Conservation (phyloP, 2,797 vertebrate genomes). For the Phyllotis vaccarum region DNA sequence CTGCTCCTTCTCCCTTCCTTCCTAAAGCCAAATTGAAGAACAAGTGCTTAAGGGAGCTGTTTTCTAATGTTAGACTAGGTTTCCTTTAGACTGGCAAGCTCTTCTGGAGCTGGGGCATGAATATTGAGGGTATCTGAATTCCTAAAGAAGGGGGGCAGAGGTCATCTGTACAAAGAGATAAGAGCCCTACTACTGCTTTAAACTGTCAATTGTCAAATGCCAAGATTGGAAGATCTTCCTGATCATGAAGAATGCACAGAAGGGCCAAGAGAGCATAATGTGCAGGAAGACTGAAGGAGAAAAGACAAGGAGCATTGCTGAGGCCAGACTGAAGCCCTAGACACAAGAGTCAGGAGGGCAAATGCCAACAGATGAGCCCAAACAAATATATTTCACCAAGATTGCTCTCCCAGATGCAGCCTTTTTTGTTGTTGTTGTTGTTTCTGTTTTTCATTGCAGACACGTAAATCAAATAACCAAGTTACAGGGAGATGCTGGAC, state of each 20-base stretch:
- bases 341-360: background rate
- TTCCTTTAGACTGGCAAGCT: conserved; percentile 16
- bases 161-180: background rate
- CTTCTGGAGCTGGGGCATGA: background rate
- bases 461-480: background rate
- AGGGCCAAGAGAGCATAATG: background rate
- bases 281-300: conserved; percentile 3
- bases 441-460: background rate
- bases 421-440: background rate
- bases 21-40: conserved; percentile 30
- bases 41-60: background rate
- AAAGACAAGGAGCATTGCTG: conserved; percentile 25
- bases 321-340: background rate
- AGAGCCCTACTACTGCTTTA: background rate
- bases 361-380: background rate
- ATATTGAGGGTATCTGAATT: conserved; percentile 23
- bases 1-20: too few species aligned
- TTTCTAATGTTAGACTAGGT: background rate
- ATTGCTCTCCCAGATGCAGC: background rate
- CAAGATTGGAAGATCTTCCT: conserved; percentile 41
- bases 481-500: background rate
- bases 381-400: background rate
- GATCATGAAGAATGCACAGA: background rate
- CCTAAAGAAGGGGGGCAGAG: background rate
- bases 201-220: background rate